Conservation (phyloP, 2,888 invertebrate genomes). For the Andrena bucephala region DNA sequence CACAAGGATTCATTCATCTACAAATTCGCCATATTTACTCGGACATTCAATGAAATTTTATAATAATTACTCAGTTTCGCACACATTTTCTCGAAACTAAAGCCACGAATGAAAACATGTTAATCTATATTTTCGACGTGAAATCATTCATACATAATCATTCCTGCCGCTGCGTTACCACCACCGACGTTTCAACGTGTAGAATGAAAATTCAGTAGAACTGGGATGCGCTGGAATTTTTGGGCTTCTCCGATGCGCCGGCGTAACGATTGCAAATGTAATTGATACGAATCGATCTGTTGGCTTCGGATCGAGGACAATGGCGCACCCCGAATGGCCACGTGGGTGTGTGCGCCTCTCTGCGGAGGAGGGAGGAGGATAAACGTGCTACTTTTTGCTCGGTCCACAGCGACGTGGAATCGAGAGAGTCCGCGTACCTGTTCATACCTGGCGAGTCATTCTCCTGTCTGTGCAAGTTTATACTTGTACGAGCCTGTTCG, state of each 20-base stretch:
- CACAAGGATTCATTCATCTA: no score
- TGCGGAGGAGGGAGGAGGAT: constrained; percentile 49
- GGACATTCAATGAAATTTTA: no score
- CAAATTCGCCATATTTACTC: no score
- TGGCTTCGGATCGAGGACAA: constrained; percentile 48
- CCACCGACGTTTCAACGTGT: no score
- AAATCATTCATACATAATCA: no score
- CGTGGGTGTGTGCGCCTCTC: constrained; percentile 31
- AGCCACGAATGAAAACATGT: no score
- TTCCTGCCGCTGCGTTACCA: no score
- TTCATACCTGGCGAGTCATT: constrained; percentile 60
- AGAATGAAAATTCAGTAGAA: no score
- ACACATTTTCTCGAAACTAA: no score
- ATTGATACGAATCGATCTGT: constrained; percentile 57
- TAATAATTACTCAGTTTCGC: no score
- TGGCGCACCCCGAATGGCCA: constrained; percentile 44
- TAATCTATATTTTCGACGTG: no score
- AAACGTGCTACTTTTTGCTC: constrained; percentile 55
- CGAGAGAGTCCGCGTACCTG: constrained; percentile 69
- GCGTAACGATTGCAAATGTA: constrained; percentile 54
- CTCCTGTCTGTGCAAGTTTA: constrained; percentile 43
- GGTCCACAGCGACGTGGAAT: constrained; percentile 47
- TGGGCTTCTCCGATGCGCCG: constrained; percentile 21
- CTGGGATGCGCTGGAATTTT: constrained; percentile 21
- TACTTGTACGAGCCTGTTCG: constrained; percentile 43